Base-by-base conservation (phyloP, 92 coral and sea anemone species). In the Anthopleura xanthogrammica region DNA sequence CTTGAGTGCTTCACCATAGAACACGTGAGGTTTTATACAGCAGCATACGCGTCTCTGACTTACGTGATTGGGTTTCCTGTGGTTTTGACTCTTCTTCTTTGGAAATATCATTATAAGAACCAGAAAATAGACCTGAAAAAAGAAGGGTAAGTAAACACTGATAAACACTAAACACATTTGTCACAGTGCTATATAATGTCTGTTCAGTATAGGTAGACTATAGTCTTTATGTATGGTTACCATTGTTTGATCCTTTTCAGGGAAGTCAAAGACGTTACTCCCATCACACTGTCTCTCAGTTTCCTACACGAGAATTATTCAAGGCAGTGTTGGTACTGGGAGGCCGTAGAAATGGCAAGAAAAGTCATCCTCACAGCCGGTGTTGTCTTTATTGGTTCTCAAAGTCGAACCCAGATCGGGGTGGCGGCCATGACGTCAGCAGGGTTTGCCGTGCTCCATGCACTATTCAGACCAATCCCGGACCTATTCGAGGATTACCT, bases 321-420 rank as follows among this genome's bases (percentile, higher is more conserved):
- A 41, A 70, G 71, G 5, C 48, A 60, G 7, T 76, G 82, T 72
- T 84, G 87, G 87, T 84, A 60, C 43, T 84, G 87, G 87, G 87
- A 84, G 57, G 29, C 71, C 16, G 41, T 84, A 29, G 87, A 84
- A 77, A 62, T 84, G 82, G 76, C 77, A 19, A 65, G 87, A 46
- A 84, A 84, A 48, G 64, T 77, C 52, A 84, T 84, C 77, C 62
- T 84, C 77, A 75, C 87, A 17, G 75, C 87, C 66, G 87, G 64
- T 17, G 83, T 84, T 48, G 50, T 78, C 20, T 84, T 84, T 46
- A 68, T 78, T 9, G 87, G 87, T 7, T 46, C 75, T 16, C 87
- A 86, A 79, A 86, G 86, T 77, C 81, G 89, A 81, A 79, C 82
- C 40, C 82, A 86, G 14, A 83, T 86, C 13, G 86, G 86, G 13